Evolutionary conservation across 2,888 invertebrate genomes (phyloP), one percentile per base, ranked within the genome.

Genomic region (Empis stercorea): DNA sequence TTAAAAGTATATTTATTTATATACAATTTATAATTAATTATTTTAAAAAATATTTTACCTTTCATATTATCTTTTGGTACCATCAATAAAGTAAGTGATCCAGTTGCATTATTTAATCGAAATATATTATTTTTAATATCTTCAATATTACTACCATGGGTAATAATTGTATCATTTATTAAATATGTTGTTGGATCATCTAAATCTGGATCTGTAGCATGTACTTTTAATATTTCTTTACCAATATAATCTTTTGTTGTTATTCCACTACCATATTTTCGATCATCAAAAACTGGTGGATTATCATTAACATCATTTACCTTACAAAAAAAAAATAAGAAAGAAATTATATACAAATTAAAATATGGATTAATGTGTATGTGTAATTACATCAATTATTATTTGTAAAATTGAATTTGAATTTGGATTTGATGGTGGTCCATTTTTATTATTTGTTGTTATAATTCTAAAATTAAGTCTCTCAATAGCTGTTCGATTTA

Each of bases 231-330:
- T 15, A 78, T 62, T n/a, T 64, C 62, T 52, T 71, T 73, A 49
- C 66, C 68, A 36, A 72, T 64, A 10, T 57, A 56, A 56, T 75
- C 74, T 1, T 61, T 57, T 0, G 65, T 62, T 2, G 75, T 72
- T 30, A 77, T 73, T 15, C 76, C 77, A 4, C 73, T 75, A 0
- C 71, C 71, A 68, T 73, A 76, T 4, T 70, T 47, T 0, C 43
- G 44, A n/a, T 63, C 58, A 6, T 58, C 60, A 62, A 80, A 81
- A 38, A 60, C 57, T 1, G 81, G 81, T 40, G 55, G 52, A 54
- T 75, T 72, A 39, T 79, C 78, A 54, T 80, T 75, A 1, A 75
- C 72, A 61, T 80, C 80, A 30, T 73, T 62, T 0, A 80, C 77
- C 79, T 80, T 10, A 37, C 16, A 39, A 49, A 52, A 23, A 27